These are phyloP conservation scores for Todiramphus saurophagus DNA, from an alignment of 2,113 vertebrate species.

Conservation along the genomic window DNA sequence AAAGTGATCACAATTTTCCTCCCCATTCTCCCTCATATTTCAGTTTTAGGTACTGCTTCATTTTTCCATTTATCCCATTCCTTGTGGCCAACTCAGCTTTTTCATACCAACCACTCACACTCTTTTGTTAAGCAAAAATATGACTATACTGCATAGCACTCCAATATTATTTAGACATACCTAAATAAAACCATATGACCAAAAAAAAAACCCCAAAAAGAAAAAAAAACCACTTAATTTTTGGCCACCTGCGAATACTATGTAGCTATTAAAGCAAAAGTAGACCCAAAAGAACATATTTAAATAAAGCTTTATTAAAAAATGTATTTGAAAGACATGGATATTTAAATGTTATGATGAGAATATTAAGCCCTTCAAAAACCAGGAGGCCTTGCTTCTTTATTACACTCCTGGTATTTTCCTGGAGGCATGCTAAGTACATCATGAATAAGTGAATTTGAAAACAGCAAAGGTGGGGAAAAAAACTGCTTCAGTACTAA, in stretches of 20 bases:
- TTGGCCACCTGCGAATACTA: background rate
- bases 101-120: background rate
- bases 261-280: background rate
- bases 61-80: background rate
- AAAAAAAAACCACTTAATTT: rapidly evolving
- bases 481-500: background rate
- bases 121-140: background rate
- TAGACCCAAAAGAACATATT: background rate
- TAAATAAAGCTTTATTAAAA: background rate
- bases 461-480: background rate
- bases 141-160: background rate
- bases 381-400: background rate
- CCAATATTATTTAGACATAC: background rate
- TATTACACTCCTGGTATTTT: background rate
- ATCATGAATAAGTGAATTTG: background rate
- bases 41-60: background rate
- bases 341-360: background rate
- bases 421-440: background rate
- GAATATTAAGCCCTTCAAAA: background rate
- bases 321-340: background rate
- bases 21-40: background rate
- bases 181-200: background rate
- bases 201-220: background rate
- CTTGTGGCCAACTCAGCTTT: background rate
- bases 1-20: background rate